Percentiles rank a stretch among this genome's conserved stretches.
Conservation (phyloP, 1,140 invertebrate species). For the Hetaerina americana region DNA sequence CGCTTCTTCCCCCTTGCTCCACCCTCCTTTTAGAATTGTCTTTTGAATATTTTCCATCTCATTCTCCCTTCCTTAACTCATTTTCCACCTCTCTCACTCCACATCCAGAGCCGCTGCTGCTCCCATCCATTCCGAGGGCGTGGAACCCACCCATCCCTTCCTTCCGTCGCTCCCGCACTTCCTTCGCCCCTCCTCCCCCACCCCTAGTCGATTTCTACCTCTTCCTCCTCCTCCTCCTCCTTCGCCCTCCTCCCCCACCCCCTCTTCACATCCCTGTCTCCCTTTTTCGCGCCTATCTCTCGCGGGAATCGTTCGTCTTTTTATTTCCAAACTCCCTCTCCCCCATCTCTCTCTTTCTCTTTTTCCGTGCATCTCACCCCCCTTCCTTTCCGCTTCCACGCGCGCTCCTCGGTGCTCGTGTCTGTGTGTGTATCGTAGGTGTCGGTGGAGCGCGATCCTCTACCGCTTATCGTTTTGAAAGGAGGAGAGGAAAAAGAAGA, state of each 20-base stretch:
- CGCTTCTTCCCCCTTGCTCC: constrained; percentile 14
- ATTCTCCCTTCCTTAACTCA: constrained; percentile 14
- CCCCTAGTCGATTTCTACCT: too few species aligned
- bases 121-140: neutral
- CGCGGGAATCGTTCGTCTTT: neutral
- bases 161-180: neutral
- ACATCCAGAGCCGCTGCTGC: constrained; percentile 4
- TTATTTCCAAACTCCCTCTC: too few species aligned
- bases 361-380: too few species aligned
- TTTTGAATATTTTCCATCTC: constrained; percentile 15
- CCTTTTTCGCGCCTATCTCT: neutral
- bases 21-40: constrained; percentile 1
- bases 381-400: too few species aligned
- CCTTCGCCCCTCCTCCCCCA: neutral
- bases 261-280: neutral
- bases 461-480: too few species aligned
- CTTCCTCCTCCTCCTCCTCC: constrained; percentile 4
- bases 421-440: too few species aligned
- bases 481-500: too few species aligned
- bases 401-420: too few species aligned
- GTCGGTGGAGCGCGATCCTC: too few species aligned
- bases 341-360: too few species aligned
- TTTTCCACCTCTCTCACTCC: constrained; percentile 6
- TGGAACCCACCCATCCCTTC: neutral
- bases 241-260: neutral